Conservation (phyloP, 2,113 vertebrate genomes). For the Ellobius talpinus region DNA sequence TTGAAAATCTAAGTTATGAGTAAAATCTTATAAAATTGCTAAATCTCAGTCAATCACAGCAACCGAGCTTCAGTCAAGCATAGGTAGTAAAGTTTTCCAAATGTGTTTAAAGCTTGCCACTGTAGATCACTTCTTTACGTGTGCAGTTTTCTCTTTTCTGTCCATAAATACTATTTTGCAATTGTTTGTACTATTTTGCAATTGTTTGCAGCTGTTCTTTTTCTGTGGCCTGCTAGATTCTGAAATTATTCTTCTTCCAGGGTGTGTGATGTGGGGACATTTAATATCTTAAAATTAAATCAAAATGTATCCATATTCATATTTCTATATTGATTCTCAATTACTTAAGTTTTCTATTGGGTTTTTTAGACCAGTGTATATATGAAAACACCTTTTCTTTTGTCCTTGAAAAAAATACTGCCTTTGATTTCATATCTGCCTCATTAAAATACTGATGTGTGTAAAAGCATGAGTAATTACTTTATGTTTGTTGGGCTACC, state of each 20-base stretch:
- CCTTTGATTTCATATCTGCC: conserved; percentile 14
- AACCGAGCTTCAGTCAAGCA: not conserved
- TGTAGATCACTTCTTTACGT: not conserved
- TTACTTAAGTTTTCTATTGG: conserved; percentile 27
- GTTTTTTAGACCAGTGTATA: not conserved
- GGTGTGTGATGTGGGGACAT: not conserved
- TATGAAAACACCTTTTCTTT: not conserved
- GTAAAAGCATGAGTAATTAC: not conserved
- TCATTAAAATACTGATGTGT: not conserved
- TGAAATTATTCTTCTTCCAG: not conserved
- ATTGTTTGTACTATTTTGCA: not conserved
- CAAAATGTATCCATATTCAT: not conserved
- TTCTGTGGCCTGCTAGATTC: not conserved
- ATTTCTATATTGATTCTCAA: not conserved
- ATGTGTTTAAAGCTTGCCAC: not conserved
- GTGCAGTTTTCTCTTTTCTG: not conserved
- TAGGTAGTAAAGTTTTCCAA: not conserved
- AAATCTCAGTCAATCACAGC: not conserved
- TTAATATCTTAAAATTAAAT: conserved; percentile 63
- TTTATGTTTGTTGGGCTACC: not conserved
- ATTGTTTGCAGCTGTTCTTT: not conserved
- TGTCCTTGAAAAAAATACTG: not conserved
- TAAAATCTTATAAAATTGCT: not conserved
- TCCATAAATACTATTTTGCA: not conserved
- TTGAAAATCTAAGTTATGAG: not conserved